A percentile compares a stretch with the other conserved stretches of the same genome.
phyloP scores from a whole-genome alignment of 2,888 invertebrate genomes.

The Latrodectus elegans region DNA sequence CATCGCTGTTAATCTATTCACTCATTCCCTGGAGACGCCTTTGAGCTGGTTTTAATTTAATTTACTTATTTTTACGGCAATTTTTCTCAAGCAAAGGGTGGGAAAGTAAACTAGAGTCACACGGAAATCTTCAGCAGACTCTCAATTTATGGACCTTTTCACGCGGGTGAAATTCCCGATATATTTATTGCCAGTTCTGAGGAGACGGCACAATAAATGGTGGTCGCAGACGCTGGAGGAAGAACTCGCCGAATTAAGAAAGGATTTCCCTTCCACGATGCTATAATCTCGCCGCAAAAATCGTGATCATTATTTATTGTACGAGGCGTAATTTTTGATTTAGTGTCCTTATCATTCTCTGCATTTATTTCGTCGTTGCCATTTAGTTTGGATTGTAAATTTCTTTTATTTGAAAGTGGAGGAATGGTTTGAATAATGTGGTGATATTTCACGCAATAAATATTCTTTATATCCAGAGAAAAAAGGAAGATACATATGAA shows the following conservation, averaged over 20 bases:
- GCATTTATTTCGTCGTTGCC: too few species aligned
- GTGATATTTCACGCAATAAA: too few species aligned
- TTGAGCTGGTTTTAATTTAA: conserved; percentile 39
- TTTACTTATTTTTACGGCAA: conserved; percentile 9
- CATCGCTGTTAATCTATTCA: conserved; percentile 22
- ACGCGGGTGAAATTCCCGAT: neutral
- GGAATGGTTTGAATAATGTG: too few species aligned
- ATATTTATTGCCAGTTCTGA: neutral
- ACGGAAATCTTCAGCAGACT: neutral
- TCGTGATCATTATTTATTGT: neutral
- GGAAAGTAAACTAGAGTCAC: neutral
- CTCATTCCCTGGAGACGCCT: conserved; percentile 4
- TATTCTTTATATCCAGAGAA: too few species aligned
- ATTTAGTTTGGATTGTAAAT: too few species aligned
- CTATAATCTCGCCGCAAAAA: neutral
- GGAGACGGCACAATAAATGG: neutral
- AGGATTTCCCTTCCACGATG: neutral
- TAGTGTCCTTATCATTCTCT: neutral
- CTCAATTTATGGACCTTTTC: conserved; percentile 3
- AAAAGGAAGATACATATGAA: too few species aligned
- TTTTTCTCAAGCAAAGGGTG: conserved; percentile 14
- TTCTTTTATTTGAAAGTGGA: too few species aligned
- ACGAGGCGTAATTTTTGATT: neutral
- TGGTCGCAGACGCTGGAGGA: neutral
- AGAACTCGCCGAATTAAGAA: neutral